Base-by-base conservation (phyloP, 2,797 vertebrate species). In the Phalloptychus januarius region DNA sequence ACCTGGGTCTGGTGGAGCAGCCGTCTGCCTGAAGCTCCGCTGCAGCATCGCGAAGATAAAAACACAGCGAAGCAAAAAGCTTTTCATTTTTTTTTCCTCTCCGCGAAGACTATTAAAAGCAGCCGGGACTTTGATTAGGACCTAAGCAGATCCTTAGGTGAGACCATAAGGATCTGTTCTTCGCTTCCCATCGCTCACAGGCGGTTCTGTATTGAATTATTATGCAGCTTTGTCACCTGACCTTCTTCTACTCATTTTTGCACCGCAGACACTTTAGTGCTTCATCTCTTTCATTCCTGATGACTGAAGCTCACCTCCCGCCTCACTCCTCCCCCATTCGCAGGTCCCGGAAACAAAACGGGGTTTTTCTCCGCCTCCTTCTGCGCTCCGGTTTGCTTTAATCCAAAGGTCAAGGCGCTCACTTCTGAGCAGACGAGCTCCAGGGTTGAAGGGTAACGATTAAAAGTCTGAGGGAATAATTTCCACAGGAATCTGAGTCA, bases 1-100 rank as follows among this genome's bases (percentile, higher is more conserved):
- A 93, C 93, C 91, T 93, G 91, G 65, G 48, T 72, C 91, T 90
- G 87, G 89, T 87, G 76, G 36, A 78, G 61, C 25, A 2, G 12
- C 16, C 2, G 16, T 3, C 1, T 86, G 76, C 79, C 46, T 48
- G 72, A 54, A 1, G 82, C 83, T 79, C 75, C 40, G 74, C 80
- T 58, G 83, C n/a, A 90, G n/a, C 71, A 61, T 67, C 52, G 77
- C 76, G 77, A 70, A 84, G 23, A 94, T n/a, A 42, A 90, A 70
- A 79, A 84, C 71, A 28, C 50, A 84, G 36, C 38, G 2, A 31
- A 87, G 31, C 12, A 76, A 79, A 84, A 86, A 70, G 5, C 1
- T 3, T 79, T 38, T 75, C 91, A 90, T 93, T 23, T 20, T 90
- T 23, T 42, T 45, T 50, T 23, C n/a, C 16, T 28, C 11, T 23